Evolutionary conservation across 2,888 invertebrate species (phyloP), one percentile per base, ranked within the genome.

Genomic region (Sphinx pinastri): DNA sequence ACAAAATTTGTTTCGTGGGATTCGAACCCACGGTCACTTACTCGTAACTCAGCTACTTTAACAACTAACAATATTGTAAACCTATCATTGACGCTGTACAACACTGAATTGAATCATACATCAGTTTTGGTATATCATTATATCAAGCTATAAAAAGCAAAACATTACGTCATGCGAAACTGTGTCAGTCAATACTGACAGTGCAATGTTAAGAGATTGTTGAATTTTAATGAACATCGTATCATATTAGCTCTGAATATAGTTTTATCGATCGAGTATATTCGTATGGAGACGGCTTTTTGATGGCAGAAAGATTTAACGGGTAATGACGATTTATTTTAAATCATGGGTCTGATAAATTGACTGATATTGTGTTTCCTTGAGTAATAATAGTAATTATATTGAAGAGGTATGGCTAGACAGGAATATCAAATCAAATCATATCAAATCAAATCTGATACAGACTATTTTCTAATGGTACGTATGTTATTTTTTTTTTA

Each of bases 121-220:
- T 47, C 12, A 45, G 11, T 16, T 60, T 60, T 38, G 16, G 4
- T 45, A 11, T 47, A 49, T 47, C 63, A 63, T 47, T 16, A 25
- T 25, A 6, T 25, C 25, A 47, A 45, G 55, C 14, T 63, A 13
- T 19, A 47, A 63, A 63, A 47, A 19, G 13, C 19, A 47, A 11
- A 16, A n/a, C 13, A 49, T 63, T 49, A 63, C 63, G 13, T 63
- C 63, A 63, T 47, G 13, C 47, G 49, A 63, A 63, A 63, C 49
- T 63, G 49, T 63, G 63, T 63, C 63, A 63, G 49, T 63, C 19
- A 63, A 49, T 63, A 63, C 49, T 63, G 63, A 47, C 63, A 16
- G 60, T 60, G 38, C 25, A 58, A 58, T 57, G 57, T 19, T 58
- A 51, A 51, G 25, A 58, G 58, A 14, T 63, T 63, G 63, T 63